phyloP scores from a whole-genome alignment of 2,113 vertebrate species.

The Epinephelus cyanopodus region DNA sequence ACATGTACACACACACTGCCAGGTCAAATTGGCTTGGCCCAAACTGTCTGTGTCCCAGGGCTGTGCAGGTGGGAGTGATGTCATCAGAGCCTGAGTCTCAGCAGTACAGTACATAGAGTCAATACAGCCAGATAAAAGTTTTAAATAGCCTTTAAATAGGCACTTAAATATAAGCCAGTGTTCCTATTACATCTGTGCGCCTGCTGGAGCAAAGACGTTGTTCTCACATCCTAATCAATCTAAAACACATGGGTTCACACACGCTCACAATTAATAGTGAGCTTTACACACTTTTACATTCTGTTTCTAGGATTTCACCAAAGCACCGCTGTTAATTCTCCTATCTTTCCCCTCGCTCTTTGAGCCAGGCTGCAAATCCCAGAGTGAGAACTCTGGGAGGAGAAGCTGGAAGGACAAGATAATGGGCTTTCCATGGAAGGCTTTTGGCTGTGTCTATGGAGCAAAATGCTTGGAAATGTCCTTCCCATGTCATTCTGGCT shows the following conservation, averaged over 20 bases:
- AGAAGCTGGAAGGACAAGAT: conserved; percentile 66
- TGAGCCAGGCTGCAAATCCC: conserved; percentile 38
- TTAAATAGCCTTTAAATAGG: background rate
- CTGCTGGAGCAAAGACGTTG: background rate
- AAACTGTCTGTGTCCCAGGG: conserved; percentile 14
- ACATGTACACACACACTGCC: conserved; percentile 7
- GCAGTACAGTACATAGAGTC: background rate
- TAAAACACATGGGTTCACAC: background rate
- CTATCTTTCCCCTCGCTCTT: conserved; percentile 6
- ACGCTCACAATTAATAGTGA: background rate
- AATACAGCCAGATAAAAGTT: background rate
- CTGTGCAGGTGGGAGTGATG: conserved; percentile 50
- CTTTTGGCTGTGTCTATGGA: conserved; percentile 38
- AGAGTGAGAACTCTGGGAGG: conserved; percentile 35
- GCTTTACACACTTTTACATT: background rate
- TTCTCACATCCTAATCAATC: background rate
- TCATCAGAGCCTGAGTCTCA: conserved; percentile 26
- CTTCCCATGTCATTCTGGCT: conserved; percentile 15
- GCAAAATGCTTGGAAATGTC: conserved; percentile 41
- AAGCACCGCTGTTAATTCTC: conserved; percentile 19
- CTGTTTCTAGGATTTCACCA: conserved; percentile 18
- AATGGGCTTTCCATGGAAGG: conserved; percentile 59
- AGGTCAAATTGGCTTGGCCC: conserved; percentile 19
- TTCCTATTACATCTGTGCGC: background rate
- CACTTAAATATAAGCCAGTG: background rate